Conservation (phyloP, 2,113 vertebrate species). For the Scolopax mira region DNA sequence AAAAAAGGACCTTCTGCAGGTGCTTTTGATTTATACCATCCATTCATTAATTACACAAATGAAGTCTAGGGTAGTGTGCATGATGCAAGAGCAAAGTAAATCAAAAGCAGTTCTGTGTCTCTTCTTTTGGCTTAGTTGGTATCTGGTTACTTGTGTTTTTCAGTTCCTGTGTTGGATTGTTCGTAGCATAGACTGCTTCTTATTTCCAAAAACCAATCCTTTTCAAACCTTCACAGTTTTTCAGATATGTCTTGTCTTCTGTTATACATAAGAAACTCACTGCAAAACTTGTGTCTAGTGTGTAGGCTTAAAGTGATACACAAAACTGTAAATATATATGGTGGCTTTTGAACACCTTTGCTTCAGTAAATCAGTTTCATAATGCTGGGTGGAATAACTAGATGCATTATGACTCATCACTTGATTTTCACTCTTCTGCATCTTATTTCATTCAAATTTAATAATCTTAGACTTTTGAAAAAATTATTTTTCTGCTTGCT, state of each 20-base stretch:
- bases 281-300: neutral
- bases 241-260: neutral
- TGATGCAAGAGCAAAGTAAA: neutral
- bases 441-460: neutral
- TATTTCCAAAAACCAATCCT: neutral
- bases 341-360: neutral
- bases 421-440: neutral
- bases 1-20: neutral
- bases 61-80: neutral
- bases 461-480: neutral
- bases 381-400: neutral
- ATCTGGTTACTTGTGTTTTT: neutral
- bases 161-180: neutral
- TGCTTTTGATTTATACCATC: neutral
- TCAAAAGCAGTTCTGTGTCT: neutral
- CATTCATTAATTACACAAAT: neutral
- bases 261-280: neutral
- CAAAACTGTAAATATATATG: neutral
- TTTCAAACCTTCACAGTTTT: neutral
- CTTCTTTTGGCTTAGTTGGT: neutral
- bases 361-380: neutral
- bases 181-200: neutral
- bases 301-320: neutral
- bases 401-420: neutral
- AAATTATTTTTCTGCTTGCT: neutral